phyloP scores from a whole-genome alignment of 2,888 invertebrate species.

The Microctonus aethiopoides region DNA sequence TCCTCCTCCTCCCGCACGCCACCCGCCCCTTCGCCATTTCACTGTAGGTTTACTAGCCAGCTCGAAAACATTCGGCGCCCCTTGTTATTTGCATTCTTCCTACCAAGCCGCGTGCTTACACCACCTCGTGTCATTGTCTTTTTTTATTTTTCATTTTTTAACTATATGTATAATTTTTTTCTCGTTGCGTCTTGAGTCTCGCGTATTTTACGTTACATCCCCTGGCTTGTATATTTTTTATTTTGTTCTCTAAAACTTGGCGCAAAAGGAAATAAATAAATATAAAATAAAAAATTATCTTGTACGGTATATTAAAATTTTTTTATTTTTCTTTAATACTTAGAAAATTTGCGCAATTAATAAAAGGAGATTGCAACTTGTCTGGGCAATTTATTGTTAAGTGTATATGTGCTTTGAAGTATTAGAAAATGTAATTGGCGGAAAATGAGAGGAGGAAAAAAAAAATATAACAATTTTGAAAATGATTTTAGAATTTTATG shows the following conservation, averaged over 20 bases:
- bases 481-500: neutral
- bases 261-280: too few relatives aligned
- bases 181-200: too few relatives aligned
- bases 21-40: conserved; percentile 35
- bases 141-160: conserved; percentile 6
- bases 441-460: too few relatives aligned
- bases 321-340: too few relatives aligned
- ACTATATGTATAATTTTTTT: neutral
- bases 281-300: too few relatives aligned
- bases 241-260: too few relatives aligned
- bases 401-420: neutral
- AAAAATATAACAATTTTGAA: neutral
- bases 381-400: neutral
- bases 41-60: conserved; percentile 59
- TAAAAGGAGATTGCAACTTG: too few relatives aligned
- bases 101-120: conserved; percentile 7
- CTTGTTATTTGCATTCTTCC: conserved; percentile 35
- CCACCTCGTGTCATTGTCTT: conserved; percentile 9
- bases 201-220: too few relatives aligned
- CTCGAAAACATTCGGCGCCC: conserved; percentile 64
- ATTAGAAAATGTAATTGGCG: neutral
- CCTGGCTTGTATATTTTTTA: too few relatives aligned
- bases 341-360: too few relatives aligned
- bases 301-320: too few relatives aligned
- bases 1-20: conserved; percentile 19